Evolutionary conservation across 2,113 vertebrate genomes (phyloP).

Genomic region (Nicator chloris): DNA sequence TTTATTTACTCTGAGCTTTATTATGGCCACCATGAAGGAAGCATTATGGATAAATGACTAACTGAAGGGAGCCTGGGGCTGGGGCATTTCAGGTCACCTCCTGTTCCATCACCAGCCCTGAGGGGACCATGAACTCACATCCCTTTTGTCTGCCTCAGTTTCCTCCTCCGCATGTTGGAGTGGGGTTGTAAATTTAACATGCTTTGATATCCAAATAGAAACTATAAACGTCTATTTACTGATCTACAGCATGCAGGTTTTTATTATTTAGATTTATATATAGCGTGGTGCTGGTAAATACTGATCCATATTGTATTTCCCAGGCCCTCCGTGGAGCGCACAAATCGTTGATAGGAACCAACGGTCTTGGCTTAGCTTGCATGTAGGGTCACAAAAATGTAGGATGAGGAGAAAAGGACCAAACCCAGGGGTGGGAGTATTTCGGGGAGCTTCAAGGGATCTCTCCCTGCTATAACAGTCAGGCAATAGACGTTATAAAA

Average conservation of each 20-base stretch:
- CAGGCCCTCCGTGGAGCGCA: not conserved
- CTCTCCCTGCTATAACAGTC: not conserved
- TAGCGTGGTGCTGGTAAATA: not conserved
- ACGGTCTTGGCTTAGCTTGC: not conserved
- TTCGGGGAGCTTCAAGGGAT: not conserved
- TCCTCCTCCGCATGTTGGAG: not conserved
- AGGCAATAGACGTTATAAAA: not conserved
- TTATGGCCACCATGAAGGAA: not conserved
- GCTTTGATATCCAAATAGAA: not conserved
- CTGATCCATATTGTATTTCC: not conserved
- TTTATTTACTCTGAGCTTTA: not conserved
- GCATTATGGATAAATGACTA: not conserved
- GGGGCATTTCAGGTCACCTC: not conserved
- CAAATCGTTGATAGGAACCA: not conserved
- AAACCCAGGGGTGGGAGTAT: not conserved
- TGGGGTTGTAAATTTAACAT: not conserved
- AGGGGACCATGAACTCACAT: not conserved
- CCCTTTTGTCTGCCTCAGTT: slow-evolving; percentile 28
- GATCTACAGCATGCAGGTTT: fast-evolving
- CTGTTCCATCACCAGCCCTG: fast-evolving
- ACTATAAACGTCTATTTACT: not conserved
- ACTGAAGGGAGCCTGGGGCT: not conserved
- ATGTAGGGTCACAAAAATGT: not conserved
- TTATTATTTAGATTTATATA: not conserved
- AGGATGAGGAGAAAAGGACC: not conserved